Base-by-base conservation (phyloP, 1,140 invertebrate genomes). In the Radopholus similis region DNA sequence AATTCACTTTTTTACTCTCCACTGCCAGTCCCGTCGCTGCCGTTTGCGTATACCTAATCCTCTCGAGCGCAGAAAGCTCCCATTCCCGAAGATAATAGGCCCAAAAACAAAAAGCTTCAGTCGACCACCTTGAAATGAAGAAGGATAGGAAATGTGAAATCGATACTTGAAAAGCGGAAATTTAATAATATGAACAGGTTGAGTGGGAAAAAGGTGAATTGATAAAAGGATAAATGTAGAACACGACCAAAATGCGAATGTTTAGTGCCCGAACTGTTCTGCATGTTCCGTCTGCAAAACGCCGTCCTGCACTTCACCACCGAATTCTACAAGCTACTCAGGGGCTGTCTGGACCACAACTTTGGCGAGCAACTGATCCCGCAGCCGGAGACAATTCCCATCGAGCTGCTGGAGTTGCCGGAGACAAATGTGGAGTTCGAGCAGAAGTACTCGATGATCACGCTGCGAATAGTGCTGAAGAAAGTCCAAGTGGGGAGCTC, bases 321-420 rank as follows among this genome's bases (percentile, higher is more conserved):
- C 21, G 85, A 88, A 15, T 92, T 95, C 81, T 97, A 95, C 82
- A 89, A 90, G 83, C 83, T 96, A 9, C 88, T 97, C 21, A 87
- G 90, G 54, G 93, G 92, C 26, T 85, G 97, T 23, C 84, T 98
- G 0, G 87, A 88, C 0, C 90, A 92, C 81, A 97, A 98, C 85
- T 88, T 97, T 44, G 93, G 92, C 15, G 94, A 98, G 83, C 87
- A 88, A 67, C 84, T 94, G 13, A 89, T 90, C 65, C 90, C 91
- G 26, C 63, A 72, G 79, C 73, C 84, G 84, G 34, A 74, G 26
- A 74, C 71, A 23, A 71, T 73, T 66, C 71, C 72, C 66, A 69
- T 70, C 21, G 73, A 66, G 51, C 54, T 75, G 23, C 57, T 83
- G 8, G 55, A 73, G 34, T 60, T 68, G 18, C 71, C 76, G 11